Evolutionary conservation across 2,113 vertebrate species (phyloP), one percentile per base, ranked within the genome.

Genomic region (Hypocryptadius cinnamomeus): DNA sequence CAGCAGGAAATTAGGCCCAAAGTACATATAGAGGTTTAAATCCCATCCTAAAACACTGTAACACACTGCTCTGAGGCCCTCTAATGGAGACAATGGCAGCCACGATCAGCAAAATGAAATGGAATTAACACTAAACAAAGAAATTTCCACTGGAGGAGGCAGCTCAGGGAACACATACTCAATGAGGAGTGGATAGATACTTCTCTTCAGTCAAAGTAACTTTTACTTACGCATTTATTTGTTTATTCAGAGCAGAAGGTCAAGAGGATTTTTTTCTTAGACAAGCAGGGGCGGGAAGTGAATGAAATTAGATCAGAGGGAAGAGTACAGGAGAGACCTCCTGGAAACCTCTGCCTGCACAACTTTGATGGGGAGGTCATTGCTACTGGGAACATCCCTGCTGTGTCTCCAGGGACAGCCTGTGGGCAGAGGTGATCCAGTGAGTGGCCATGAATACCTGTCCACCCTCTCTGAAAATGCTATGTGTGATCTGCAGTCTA

Each of bases 71-170:
- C 92, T 94, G 95, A 94, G 95, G 91, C 95, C 92, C 91, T 95
- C 95, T 96, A 93, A 94, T 96, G 96, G 92, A 96, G 94, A 87
- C 81, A 87, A 85, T 56, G 81, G 87, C 95, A 96, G 92, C 28
- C 57, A 79, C 5, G 0, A 50, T 89, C 89, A 79, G 79, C 71
- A 82, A 73, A 89, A 92, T 44, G 16, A 87, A 93, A 95, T 28
- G 39, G 68, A 93, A 93, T 94, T 79, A 89, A 85, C 4, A 18
- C 45, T 47, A 70, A 87, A 93, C 89, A 95, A 96, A 92, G 91
- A 50, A n/a, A 89, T 73, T 66, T 80, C 68, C 51, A 44, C 87
- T 60, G 63, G 51, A 91, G 85, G n/a, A 82, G 39, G 50, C 71
- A 89, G 72, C 59, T 85, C 44, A 23, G 79, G 73, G 77, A 92